Base-by-base conservation (phyloP, 2,113 vertebrate genomes). In the Amphiprion ocellaris region DNA sequence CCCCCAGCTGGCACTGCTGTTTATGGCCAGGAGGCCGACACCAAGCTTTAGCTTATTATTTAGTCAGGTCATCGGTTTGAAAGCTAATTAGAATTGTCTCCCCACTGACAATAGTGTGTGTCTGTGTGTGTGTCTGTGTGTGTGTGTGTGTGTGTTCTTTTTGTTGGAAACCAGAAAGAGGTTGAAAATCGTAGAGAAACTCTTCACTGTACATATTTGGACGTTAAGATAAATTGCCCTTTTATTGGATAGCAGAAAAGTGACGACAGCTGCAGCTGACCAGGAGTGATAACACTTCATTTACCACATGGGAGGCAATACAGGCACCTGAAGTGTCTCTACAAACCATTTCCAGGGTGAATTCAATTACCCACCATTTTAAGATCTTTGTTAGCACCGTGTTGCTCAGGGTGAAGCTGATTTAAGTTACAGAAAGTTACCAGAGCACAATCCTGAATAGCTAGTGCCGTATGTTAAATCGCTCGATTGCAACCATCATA, bases 11-110 rank as follows among this genome's bases (percentile, higher is more conserved):
- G 79, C 62, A 64, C 26, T 5, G 15, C 62, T 82, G 71, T 85
- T 87, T 50, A 78, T 55, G 60, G 73, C 62, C 80, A 78, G 56
- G 63, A 77, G 81, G 85, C 68, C 53, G 17, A 58, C 65, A 59
- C 61, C 64, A 50, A 59, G 72, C 72, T 75, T 80, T 55, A 63
- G 67, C 85, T 78, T 90, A 71, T 88, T 89, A 80, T 85, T 90
- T 73, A 84, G 75, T 82, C 80, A 59, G 47, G 85, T 86, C 85
- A 87, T 88, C 79, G 63, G 69, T 69, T 65, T 81, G 59, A 89
- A 62, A 1, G 5, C 77, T 89, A 90, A 90, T 88, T 86, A 85
- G 26, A 82, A 84, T 68, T 10, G 55, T 85, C 75, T 82, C 71
- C 86, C 80, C 54, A 24, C 15, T 37, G 70, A 65, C 77, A 62